A percentile compares a stretch with the other conserved stretches of the same genome.
phyloP scores from a whole-genome alignment of 2,888 invertebrate species.

The Muscina levida region DNA sequence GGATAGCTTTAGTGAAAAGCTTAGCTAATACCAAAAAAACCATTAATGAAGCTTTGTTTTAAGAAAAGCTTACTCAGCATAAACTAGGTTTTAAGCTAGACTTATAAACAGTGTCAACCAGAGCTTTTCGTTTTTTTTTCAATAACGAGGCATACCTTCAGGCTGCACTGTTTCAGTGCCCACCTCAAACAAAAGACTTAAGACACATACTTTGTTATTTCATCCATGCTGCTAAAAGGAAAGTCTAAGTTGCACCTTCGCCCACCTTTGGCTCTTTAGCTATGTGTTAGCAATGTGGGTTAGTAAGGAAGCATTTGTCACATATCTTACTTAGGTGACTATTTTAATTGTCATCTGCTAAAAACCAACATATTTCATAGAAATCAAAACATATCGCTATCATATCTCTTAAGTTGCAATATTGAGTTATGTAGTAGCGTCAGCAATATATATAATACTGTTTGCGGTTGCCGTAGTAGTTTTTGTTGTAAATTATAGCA shows the following conservation, averaged over 20 bases:
- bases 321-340: neutral
- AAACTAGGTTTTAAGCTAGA: neutral
- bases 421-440: constrained; percentile 1
- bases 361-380: neutral
- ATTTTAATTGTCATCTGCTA: neutral
- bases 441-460: neutral
- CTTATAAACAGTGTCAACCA: constrained; percentile 1
- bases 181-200: constrained; percentile 44
- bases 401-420: neutral
- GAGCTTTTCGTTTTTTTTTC: no score
- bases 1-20: no score
- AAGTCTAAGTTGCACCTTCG: constrained; percentile 1
- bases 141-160: constrained; percentile 36
- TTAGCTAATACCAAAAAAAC: no score
- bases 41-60: no score
- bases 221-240: no score
- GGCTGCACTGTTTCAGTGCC: constrained; percentile 1
- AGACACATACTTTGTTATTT: constrained; percentile 30
- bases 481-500: constrained; percentile 3
- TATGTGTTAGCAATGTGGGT: neutral
- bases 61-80: no score
- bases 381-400: neutral
- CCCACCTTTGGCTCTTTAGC: neutral
- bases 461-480: neutral
- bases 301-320: neutral